Evolutionary conservation across 1,140 invertebrate species (phyloP).

Genomic region (Globodera ellingtonae): DNA sequence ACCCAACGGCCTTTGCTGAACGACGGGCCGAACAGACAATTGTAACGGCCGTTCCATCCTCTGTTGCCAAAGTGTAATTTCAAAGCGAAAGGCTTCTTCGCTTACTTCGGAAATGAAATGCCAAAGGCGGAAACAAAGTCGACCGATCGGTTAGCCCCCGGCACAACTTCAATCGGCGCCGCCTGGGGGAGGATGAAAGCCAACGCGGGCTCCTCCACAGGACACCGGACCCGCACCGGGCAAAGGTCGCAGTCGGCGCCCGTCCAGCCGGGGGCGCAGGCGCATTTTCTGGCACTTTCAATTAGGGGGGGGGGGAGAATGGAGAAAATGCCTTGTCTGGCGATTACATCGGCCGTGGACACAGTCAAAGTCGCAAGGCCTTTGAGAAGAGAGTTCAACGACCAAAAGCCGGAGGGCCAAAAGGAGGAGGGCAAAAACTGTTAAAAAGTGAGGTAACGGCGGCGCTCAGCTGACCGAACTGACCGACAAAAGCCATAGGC

Average conservation of each 20-base stretch:
- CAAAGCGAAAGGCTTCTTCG: neutral
- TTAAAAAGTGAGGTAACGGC: neutral
- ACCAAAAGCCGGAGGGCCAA: neutral
- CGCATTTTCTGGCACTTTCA: neutral
- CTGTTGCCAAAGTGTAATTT: neutral
- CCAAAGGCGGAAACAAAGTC: slow-evolving; percentile 16
- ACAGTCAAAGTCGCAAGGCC: slow-evolving; percentile 18
- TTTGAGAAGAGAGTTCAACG: neutral
- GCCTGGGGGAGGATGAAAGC: slow-evolving; percentile 18
- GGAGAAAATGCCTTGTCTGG: neutral
- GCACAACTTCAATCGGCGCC: neutral
- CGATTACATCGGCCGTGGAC: slow-evolving; percentile 12
- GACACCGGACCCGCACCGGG: slow-evolving; percentile 1
- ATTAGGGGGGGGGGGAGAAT: too few relatives aligned
- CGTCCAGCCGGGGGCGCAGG: slow-evolving; percentile 21
- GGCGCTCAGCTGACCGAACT: neutral
- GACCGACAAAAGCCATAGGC: neutral
- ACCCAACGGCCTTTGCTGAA: slow-evolving; percentile 20
- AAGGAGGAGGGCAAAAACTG: neutral
- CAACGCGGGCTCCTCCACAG: neutral
- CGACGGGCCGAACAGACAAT: slow-evolving; percentile 12
- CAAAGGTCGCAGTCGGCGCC: slow-evolving; percentile 28
- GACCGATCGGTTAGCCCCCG: neutral
- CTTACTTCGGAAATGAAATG: slow-evolving; percentile 11
- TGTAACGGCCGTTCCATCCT: neutral